These are phyloP conservation scores for Zeugodacus cucurbitae DNA, from an alignment of 1,140 invertebrate species.

Conservation along the genomic window DNA sequence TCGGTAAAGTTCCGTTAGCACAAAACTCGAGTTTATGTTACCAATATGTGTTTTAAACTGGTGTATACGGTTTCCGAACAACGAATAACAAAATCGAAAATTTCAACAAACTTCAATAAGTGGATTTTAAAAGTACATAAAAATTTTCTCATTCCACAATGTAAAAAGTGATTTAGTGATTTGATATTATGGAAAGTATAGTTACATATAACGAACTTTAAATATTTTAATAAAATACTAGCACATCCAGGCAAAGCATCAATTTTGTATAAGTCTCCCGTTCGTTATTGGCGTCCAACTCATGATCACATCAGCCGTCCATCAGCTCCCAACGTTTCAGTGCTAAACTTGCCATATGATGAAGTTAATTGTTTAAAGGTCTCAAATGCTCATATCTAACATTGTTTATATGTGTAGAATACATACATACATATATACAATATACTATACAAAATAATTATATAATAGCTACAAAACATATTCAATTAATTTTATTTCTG, in stretches of 20 bases:
- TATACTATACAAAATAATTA: not conserved
- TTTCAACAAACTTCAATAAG: too few relatives aligned
- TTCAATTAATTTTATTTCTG: not conserved
- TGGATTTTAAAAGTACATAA: too few relatives aligned
- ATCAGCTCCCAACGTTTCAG: conserved; percentile 3
- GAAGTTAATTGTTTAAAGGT: not conserved
- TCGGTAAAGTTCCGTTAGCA: too few relatives aligned
- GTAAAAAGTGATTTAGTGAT: too few relatives aligned
- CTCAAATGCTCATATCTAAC: not conserved
- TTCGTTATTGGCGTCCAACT: not conserved
- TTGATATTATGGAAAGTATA: too few relatives aligned
- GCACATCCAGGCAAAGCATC: not conserved
- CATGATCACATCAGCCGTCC: conserved; percentile 13
- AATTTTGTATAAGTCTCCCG: not conserved
- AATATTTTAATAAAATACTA: not conserved
- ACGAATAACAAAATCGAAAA: too few relatives aligned
- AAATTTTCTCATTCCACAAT: too few relatives aligned
- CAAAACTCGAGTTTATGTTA: too few relatives aligned
- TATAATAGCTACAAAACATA: not conserved
- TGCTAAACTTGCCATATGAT: not conserved
- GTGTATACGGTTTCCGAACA: too few relatives aligned
- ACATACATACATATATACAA: not conserved
- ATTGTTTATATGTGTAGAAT: not conserved
- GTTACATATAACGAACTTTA: not conserved
- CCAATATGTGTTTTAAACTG: not conserved